Base-by-base conservation (phyloP, 2,888 invertebrate genomes). In the Ichneumon xanthorius region DNA sequence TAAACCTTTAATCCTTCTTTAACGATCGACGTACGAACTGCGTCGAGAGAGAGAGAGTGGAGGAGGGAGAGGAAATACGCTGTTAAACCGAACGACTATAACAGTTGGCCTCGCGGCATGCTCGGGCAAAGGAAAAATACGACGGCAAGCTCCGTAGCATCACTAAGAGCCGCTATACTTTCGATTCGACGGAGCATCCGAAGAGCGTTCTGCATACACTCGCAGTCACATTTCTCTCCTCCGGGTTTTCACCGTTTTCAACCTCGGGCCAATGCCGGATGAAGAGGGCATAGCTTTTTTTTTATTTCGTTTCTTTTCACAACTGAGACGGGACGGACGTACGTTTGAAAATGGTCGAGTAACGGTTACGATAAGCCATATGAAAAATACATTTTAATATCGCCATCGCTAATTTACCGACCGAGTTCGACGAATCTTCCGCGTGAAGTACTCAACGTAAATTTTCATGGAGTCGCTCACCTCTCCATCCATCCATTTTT, bases 1-100 rank as follows among this genome's bases (percentile, higher is more conserved):
- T 82, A 72, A 82, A 78, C 72, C 77, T 77, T 82, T 82, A 82
- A 82, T 82, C 82, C 82, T 58, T 71, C 82, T 77, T 78, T 77
- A 82, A 82, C 82, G 82, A 82, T 78, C 77, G 77, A 72, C 77
- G 77, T 48, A 72, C 55, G 67, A 70, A 70, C 67, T 55, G 19
- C 63, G 68, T 75, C 73, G 67, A 63, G 48, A 40, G 67, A 67
- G 40, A 63, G 30, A 48, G 58, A 61, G 53, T 53, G 53, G 53
- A 53, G 33, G 45, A 65, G 37, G 30, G 9, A 67, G 48, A 71
- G 63, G 65, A 63, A 71, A 76, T 71, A 30, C 65, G 19, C 45
- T n/a, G 68, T 77, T 37, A 68, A 76, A 76, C 50, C 45, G 76
- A 33, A 65, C 53, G 76, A 40, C 40, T 45, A 70, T 45, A 14